These are phyloP conservation scores for Andrena camellia DNA, from an alignment of 2,888 invertebrate species.

Conservation along the genomic window DNA sequence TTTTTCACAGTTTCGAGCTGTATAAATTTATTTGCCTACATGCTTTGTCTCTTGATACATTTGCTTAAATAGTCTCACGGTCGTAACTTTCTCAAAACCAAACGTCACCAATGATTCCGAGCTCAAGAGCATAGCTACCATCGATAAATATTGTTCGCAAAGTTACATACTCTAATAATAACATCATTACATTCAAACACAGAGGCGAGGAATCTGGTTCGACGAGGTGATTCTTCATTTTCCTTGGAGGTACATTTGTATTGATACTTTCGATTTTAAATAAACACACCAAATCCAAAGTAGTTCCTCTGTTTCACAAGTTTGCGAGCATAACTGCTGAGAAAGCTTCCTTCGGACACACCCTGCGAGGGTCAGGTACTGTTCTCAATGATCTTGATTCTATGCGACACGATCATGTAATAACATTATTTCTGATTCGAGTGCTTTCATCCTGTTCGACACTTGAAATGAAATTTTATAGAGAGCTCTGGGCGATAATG, in stretches of 20 bases:
- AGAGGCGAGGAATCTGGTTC: not conserved
- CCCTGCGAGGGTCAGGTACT: not conserved
- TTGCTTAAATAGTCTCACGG: not conserved
- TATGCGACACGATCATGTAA: no score
- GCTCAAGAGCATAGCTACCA: not conserved
- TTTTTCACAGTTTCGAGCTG: not conserved
- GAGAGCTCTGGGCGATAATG: conserved; percentile 3
- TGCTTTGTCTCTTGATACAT: not conserved
- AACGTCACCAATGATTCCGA: not conserved
- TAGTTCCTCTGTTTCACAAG: not conserved
- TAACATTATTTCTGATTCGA: no score
- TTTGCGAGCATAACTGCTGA: not conserved
- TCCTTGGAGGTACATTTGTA: conserved; percentile 37
- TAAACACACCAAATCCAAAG: conserved; percentile 35
- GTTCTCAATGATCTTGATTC: no score
- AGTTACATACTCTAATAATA: not conserved
- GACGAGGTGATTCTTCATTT: conserved; percentile 20
- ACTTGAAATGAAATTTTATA: not conserved
- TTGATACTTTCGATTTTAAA: conserved; percentile 41
- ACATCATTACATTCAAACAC: not conserved
- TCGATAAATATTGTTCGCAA: not conserved
- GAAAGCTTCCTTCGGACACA: not conserved
- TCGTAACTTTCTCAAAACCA: not conserved
- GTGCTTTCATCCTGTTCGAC: no score
- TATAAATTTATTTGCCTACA: conserved; percentile 5